Evolutionary conservation across 2,113 vertebrate species (phyloP), one percentile per base, ranked within the genome.

Genomic region (Aegotheles bennettii): DNA sequence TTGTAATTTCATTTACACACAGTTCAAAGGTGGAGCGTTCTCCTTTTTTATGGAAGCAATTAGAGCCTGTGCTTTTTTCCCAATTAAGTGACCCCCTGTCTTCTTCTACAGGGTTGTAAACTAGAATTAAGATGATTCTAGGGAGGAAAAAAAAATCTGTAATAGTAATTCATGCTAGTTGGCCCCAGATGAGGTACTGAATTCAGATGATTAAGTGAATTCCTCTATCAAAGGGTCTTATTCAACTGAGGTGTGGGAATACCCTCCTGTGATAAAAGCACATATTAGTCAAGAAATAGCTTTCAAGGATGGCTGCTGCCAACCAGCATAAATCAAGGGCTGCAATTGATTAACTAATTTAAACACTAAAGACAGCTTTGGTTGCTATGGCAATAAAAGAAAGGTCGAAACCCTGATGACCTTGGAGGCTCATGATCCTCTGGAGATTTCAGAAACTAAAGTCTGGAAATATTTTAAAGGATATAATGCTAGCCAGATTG

Each of bases 261-360:
- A 94, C 56, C 80, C 50, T 94, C 83, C 90, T 87, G 74, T 68
- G 94, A 92, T 91, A 94, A 84, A 91, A 85, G 42, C 53, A 83
- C 65, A 68, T 87, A 94, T 86, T 95, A 97, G 94, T 87, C 78
- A 91, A 92, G 71, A 89, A 96, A 95, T 77, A 95, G 90, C 94
- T 95, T 95, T 96, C 87, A 94, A 95, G 87, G 90, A 94, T 83
- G 68, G 75, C 56, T 95, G 89, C 96, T 94, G 70, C 95, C 94
- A 96, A 92, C 93, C 80, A 95, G 59, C 81, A 88, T 96, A 97
- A 96, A 96, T 97, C 96, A 97, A 93, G 75, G 83, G 65, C 84
- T 78, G 90, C 69, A 83, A 98, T 53, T 96, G 97, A 97, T 97
- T 95, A 95, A 91, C 93, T 97, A 95, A 96, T 96, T 96, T 96